Conservation (phyloP, 2,888 invertebrate genomes). For the Operophtera brumata region DNA sequence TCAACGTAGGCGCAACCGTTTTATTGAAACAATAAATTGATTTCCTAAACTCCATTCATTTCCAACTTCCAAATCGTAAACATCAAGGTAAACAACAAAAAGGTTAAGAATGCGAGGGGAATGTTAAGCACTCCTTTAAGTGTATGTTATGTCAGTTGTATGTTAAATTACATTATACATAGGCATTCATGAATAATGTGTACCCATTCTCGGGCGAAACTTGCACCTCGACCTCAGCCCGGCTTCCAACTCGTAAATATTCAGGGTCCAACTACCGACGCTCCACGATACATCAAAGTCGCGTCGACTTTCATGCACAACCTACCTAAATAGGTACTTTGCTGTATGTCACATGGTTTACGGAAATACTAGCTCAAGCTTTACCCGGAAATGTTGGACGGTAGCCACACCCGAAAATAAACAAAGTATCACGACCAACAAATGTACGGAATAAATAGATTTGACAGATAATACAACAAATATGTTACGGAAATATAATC, state of each 20-base stretch:
- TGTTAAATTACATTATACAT: slow-evolving; percentile 36
- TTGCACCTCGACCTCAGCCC: slow-evolving; percentile 39
- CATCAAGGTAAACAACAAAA: slow-evolving; percentile 21
- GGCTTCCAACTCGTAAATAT: slow-evolving; percentile 65
- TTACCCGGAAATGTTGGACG: slow-evolving; percentile 23
- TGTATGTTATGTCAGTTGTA: slow-evolving; percentile 50
- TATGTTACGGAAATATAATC: slow-evolving; percentile 53
- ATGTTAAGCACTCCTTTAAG: slow-evolving; percentile 19
- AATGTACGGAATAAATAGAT: slow-evolving; percentile 35
- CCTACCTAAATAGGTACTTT: slow-evolving; percentile 41
- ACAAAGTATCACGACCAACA: slow-evolving; percentile 10
- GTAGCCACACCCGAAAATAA: slow-evolving; percentile 1
- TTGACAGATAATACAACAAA: slow-evolving; percentile 43
- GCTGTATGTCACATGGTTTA: slow-evolving; percentile 41
- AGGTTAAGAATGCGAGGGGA: slow-evolving; percentile 14
- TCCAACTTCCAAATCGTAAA: slow-evolving; percentile 12
- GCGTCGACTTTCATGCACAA: slow-evolving; percentile 54
- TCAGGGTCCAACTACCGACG: slow-evolving; percentile 62
- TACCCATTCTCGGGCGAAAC: slow-evolving; percentile 42
- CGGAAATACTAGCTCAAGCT: slow-evolving; percentile 41
- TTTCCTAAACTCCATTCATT: slow-evolving; percentile 15
- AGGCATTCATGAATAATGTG: slow-evolving; percentile 61
- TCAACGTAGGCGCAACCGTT: slow-evolving; percentile 3
- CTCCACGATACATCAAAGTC: slow-evolving; percentile 68
- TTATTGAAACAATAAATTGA: slow-evolving; percentile 15